A percentile compares a stretch with the other conserved stretches of the same genome.
Conservation (phyloP, 2,113 vertebrate genomes). For the Sus scrofa region T2T-Sscrofa CM000821.6:12746001-12746500, state of each 20-base stretch:
- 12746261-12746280: neutral
- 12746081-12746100: neutral
- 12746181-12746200: neutral
- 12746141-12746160: neutral
- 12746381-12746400: neutral
- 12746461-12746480: neutral
- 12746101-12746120: neutral
- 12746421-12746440: rapidly evolving
- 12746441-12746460: neutral
- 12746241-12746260: neutral
- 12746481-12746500: neutral
- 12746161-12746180: neutral
- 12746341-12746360: neutral
- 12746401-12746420: neutral
- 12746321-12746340: neutral
- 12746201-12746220: neutral
- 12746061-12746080: neutral
- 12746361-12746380: no score
- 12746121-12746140: neutral
- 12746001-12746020: neutral
- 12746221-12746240: neutral
- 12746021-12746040: neutral
- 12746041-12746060: neutral
- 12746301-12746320: neutral
- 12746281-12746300: no score